These are phyloP conservation scores for Drosophila mimetica DNA, from an alignment of 2,888 invertebrate species.

Conservation along the genomic window DNA sequence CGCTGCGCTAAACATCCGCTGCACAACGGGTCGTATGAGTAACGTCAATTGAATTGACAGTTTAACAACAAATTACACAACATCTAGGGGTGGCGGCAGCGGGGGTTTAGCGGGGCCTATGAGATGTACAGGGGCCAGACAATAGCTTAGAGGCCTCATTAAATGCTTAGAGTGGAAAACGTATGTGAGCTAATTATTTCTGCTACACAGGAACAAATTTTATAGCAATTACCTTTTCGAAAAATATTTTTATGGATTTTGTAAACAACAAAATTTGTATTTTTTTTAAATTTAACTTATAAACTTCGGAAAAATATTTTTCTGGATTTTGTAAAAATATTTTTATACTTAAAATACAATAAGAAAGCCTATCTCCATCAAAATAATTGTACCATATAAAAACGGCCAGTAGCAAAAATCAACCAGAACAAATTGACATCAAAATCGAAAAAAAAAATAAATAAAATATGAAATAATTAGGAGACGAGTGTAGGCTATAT, in stretches of 20 bases:
- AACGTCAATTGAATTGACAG: slow-evolving; percentile 73
- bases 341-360: too few species aligned
- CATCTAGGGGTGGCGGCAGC: slow-evolving; percentile 15
- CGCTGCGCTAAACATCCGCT: slow-evolving; percentile 45
- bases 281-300: too few species aligned
- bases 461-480: too few species aligned
- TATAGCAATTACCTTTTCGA: background rate
- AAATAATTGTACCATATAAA: too few species aligned
- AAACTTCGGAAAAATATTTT: too few species aligned
- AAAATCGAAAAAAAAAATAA: too few species aligned
- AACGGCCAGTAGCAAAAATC: too few species aligned
- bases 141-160: slow-evolving; percentile 43
- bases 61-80: slow-evolving; percentile 69
- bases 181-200: slow-evolving; percentile 47
- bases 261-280: too few species aligned
- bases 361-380: too few species aligned
- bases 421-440: too few species aligned
- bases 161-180: slow-evolving; percentile 39
- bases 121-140: slow-evolving; percentile 19
- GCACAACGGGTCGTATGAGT: slow-evolving; percentile 68
- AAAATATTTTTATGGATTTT: background rate
- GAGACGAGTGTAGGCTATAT: too few species aligned
- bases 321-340: too few species aligned
- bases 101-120: background rate
- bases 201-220: slow-evolving; percentile 12